Evolutionary conservation across 2,797 vertebrate genomes (phyloP), one percentile per base, ranked within the genome.

Genomic region (Botia almorhae): DNA sequence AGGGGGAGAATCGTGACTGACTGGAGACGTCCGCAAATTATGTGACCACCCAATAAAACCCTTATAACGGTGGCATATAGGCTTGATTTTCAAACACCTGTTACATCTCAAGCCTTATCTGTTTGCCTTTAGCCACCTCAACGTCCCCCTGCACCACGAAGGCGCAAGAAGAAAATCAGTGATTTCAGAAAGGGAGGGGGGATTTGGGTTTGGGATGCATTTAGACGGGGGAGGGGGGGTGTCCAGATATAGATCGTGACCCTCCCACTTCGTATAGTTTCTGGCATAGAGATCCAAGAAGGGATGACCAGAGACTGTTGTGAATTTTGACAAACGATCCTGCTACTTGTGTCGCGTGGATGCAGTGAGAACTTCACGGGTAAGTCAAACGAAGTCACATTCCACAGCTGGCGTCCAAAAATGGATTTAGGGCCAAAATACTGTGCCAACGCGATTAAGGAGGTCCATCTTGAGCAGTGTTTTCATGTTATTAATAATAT

Each of bases 1-100:
- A 85, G 95, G 94, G 94, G 95, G 94, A 91, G 94, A 96, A 96
- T 98, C 97, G 97, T 98, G 97, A 98, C 97, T 97, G 96, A 95
- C 95, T 96, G 93, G 95, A 95, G 93, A 94, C 94, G 93, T 94
- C 94, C 95, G 94, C 94, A 93, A 95, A 94, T 90, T 92, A 93
- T 94, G 92, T 90, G 91, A 93, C 91, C 92, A 93, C 91, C 94
- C 93, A 94, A 95, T 94, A 94, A 92, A 93, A 93, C 85, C 90
- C 89, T 90, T 90, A 92, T 90, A 91, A 81, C 90, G 91, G 92
- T 92, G 89, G 86, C 91, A 89, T 90, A 85, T 93, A 91, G 90
- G 93, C 90, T 91, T 85, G 85, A 88, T 87, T 80, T 46, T 21
- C 87, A 85, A 86, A 78, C 86, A 74, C 87, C 81, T 88, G 89